Evolutionary conservation across 2,888 invertebrate genomes (phyloP), one percentile per base, ranked within the genome.

Genomic region (Cantharis flavilabris): DNA sequence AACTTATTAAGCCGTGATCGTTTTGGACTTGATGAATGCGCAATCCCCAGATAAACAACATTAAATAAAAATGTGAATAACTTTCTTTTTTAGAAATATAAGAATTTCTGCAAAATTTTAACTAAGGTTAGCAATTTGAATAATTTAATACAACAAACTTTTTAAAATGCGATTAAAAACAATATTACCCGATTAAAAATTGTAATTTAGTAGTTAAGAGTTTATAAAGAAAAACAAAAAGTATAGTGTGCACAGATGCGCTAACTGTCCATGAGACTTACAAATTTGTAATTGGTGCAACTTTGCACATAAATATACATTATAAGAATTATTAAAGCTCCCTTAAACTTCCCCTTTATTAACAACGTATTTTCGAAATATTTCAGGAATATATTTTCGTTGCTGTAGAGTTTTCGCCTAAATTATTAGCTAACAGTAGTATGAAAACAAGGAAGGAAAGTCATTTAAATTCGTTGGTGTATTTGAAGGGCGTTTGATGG

Each of bases 281-380:
- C 26, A 72, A 65, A 70, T 64, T 69, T 67, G 64, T 49, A 69
- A 63, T 64, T 63, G n/a, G 75, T 72, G 71, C 69, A 80, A 80
- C 79, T 81, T 80, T 67, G 62, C 72, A 49, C 81, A 81, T 81
- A 78, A 81, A 81, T 81, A 80, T 80, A 78, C 80, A 79, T 81
- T 81, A 81, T 76, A 81, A 81, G 81, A 81, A 81, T 81, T 80
- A 81, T 78, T 81, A 80, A 80, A 80, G 78, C 78, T 78, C 62
- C 11, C 69, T 64, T 69, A 69, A 76, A 77, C 73, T 76, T 72
- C 73, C 76, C 49, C n/a, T 49, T 49, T 49, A 49, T 49, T 49
- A 49, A n/a, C 33, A 49, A 7, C 13, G n/a, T n/a, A 33, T 49
- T n/a, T 49, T 49, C 49, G 5, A 49, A n/a, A 49, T 49, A 49